These are phyloP conservation scores for Melipona quadrifasciata DNA, from an alignment of 1,140 invertebrate genomes.

Conservation along the genomic window DNA sequence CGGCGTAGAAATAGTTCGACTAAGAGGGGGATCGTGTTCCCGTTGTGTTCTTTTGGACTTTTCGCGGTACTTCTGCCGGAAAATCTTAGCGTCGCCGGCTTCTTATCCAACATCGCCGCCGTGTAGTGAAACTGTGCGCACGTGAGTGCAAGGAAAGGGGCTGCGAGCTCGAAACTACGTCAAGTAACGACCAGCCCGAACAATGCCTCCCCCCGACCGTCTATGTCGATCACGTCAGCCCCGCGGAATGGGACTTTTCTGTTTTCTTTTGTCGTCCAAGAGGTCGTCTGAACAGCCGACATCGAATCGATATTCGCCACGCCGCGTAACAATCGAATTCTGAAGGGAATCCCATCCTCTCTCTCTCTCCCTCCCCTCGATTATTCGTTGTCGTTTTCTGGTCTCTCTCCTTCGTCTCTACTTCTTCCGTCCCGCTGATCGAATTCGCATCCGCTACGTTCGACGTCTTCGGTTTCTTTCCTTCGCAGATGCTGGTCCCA, in stretches of 20 bases:
- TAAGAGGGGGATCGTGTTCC: neutral
- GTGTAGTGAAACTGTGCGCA: neutral
- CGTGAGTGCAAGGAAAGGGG: conserved; percentile 1
- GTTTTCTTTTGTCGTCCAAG: conserved; percentile 27
- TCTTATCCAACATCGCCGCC: neutral
- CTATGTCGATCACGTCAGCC: conserved; percentile 46
- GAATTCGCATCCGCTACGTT: neutral
- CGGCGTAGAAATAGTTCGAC: neutral
- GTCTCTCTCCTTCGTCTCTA: neutral
- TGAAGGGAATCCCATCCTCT: neutral
- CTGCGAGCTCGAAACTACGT: conserved; percentile 16
- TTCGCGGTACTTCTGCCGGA: neutral
- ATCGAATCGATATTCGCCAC: conserved; percentile 47
- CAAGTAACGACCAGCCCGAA: conserved; percentile 38
- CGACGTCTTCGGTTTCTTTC: neutral
- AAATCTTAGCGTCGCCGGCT: conserved; percentile 25
- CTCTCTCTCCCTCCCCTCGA: neutral
- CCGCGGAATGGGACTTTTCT: conserved; percentile 17
- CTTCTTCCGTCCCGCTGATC: conserved; percentile 15
- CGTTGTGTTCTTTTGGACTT: conserved; percentile 9
- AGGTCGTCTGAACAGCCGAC: conserved; percentile 20
- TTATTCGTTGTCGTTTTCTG: conserved; percentile 1
- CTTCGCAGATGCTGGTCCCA: neutral
- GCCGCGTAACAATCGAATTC: conserved; percentile 52
- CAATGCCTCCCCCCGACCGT: conserved; percentile 28